phyloP scores from a whole-genome alignment of 2,113 vertebrate genomes.

The Patagioenas fasciata region DNA sequence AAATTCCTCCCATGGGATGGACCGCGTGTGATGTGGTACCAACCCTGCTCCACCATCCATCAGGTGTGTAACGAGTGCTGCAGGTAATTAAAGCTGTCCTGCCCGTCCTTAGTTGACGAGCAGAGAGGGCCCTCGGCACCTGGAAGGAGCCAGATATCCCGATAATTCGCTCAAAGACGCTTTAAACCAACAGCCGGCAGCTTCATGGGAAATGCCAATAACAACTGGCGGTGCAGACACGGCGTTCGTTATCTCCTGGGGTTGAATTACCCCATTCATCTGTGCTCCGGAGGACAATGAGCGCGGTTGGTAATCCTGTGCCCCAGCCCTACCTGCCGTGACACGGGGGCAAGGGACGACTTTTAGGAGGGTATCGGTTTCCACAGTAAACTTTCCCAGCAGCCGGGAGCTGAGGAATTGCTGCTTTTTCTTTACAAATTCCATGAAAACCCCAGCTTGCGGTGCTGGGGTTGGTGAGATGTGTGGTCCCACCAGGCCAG shows the following conservation, averaged over 20 bases:
- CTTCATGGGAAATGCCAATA: constrained; percentile 82
- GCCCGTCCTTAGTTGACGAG: background rate
- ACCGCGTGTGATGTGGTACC: rapidly evolving
- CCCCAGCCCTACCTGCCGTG: constrained; percentile 69
- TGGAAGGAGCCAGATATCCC: background rate
- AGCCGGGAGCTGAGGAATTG: background rate
- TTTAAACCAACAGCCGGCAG: constrained; percentile 6
- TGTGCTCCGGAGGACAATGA: constrained; percentile 75
- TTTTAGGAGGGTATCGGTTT: constrained; percentile 78
- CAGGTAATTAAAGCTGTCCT: background rate
- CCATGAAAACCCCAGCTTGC: background rate
- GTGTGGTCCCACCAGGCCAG: no score
- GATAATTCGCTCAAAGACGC: constrained; percentile 2
- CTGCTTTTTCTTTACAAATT: background rate
- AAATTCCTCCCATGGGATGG: background rate
- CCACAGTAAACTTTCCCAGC: constrained; percentile 64
- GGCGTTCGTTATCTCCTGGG: constrained; percentile 57
- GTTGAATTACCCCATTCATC: constrained; percentile 72
- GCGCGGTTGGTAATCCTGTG: constrained; percentile 77
- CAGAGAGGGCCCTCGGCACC: background rate
- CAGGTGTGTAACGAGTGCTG: rapidly evolving
- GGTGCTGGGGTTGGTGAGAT: background rate
- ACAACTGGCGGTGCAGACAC: constrained; percentile 46
- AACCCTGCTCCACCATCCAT: rapidly evolving
- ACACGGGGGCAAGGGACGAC: constrained; percentile 70